A percentile compares a stretch with the other conserved stretches of the same genome.
phyloP scores from a whole-genome alignment of 2,113 vertebrate species.

The Vulpes lagopus region DNA sequence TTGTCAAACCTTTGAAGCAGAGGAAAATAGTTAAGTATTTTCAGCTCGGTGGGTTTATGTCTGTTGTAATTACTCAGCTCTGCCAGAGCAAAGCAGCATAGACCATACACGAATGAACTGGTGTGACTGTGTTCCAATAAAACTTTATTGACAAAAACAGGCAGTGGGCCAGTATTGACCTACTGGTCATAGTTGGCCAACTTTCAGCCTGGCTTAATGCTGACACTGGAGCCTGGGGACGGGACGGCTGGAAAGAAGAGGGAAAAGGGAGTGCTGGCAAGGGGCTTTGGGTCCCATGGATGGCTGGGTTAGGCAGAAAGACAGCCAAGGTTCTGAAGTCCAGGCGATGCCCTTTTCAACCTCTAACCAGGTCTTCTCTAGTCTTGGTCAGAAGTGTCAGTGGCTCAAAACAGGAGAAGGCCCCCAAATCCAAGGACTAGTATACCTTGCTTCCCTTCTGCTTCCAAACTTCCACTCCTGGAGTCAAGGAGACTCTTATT shows the following conservation, averaged over 20 bases:
- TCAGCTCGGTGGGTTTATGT: background rate
- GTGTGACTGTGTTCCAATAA: background rate
- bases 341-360: fast-evolving
- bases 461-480: background rate
- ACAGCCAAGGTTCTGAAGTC: no score
- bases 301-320: no score
- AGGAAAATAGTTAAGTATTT: background rate
- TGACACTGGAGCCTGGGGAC: background rate
- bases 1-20: background rate
- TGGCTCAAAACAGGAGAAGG: background rate
- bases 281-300: background rate
- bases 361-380: background rate
- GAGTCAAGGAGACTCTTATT: no score
- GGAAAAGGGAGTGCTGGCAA: fast-evolving
- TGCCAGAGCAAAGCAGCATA: background rate
- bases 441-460: fast-evolving
- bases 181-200: background rate
- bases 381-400: background rate
- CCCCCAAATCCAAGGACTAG: background rate
- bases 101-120: background rate
- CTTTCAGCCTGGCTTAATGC: background rate
- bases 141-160: background rate
- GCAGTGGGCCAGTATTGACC: background rate
- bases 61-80: background rate
- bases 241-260: background rate